Conservation (phyloP, 2,888 invertebrate species). For the Nowickia ferox region DNA sequence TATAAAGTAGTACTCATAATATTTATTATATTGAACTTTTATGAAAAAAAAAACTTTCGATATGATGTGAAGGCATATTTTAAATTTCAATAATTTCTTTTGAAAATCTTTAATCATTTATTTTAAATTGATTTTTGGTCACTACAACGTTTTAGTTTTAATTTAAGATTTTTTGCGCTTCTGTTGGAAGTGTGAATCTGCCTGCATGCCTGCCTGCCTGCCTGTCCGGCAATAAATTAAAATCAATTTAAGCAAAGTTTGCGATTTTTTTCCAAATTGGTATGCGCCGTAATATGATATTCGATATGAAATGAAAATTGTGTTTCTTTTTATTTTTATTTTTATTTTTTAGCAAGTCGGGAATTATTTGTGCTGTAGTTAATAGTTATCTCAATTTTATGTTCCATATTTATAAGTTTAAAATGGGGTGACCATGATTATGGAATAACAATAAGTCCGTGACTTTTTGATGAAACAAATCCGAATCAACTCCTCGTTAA, state of each 20-base stretch:
- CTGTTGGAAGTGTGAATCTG: slow-evolving; percentile 21
- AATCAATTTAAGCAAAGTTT: slow-evolving; percentile 71
- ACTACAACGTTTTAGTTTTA: slow-evolving; percentile 15
- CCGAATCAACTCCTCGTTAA: no score
- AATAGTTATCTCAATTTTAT: no score
- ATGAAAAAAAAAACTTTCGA: background rate
- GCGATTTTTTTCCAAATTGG: slow-evolving; percentile 60
- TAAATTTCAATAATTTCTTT: slow-evolving; percentile 16
- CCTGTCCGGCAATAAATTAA: slow-evolving; percentile 65
- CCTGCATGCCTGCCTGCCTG: background rate
- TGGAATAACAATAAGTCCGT: no score
- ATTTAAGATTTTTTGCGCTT: slow-evolving; percentile 18
- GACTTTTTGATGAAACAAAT: no score
- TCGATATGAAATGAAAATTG: slow-evolving; percentile 5
- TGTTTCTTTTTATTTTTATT: background rate
- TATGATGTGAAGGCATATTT: background rate
- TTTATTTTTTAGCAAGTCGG: background rate
- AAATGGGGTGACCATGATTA: no score
- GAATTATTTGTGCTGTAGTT: no score
- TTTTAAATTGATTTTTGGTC: slow-evolving; percentile 70
- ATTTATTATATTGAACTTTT: slow-evolving; percentile 59
- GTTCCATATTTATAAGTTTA: no score
- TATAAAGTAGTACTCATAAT: no score
- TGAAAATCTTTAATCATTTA: slow-evolving; percentile 57
- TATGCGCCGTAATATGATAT: slow-evolving; percentile 64